A percentile compares a stretch with the other conserved stretches of the same genome.
Conservation (phyloP, 2,888 invertebrate species). For the Blomia tropicalis region DNA sequence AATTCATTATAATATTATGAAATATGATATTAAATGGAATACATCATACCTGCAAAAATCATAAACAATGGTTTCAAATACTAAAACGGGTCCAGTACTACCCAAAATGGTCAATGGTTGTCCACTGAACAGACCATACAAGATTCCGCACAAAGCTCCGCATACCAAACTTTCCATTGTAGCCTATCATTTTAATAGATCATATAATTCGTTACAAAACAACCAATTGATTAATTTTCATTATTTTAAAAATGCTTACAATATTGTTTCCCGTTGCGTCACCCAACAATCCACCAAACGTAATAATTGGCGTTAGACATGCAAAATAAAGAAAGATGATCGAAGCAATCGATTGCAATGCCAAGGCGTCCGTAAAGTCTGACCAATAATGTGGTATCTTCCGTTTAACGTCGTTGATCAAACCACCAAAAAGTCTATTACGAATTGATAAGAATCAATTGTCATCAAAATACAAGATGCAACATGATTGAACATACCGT, state of each 20-base stretch:
- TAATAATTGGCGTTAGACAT: constrained; percentile 90
- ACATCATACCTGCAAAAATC: constrained; percentile 59
- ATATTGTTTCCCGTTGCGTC: constrained; percentile 70
- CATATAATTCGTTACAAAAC: neutral
- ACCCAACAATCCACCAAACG: constrained; percentile 85
- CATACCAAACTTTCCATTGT: constrained; percentile 62
- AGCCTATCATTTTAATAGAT: constrained; percentile 30
- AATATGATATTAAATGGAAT: neutral
- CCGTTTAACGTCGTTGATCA: constrained; percentile 74
- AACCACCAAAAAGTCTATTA: constrained; percentile 62
- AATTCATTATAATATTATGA: neutral
- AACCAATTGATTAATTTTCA: neutral
- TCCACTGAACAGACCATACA: constrained; percentile 84
- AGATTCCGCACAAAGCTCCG: constrained; percentile 79
- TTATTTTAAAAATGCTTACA: constrained; percentile 32
- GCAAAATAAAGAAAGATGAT: constrained; percentile 95
- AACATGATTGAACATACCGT: constrained; percentile 34
- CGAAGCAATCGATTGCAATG: constrained; percentile 82
- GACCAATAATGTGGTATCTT: constrained; percentile 76
- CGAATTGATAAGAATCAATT: neutral
- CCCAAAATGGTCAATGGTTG: constrained; percentile 87
- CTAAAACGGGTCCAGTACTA: constrained; percentile 88
- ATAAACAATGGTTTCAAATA: constrained; percentile 92
- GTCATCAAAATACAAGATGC: neutral
- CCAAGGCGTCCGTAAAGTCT: constrained; percentile 78